Evolutionary conservation across 2,113 vertebrate species (phyloP).

Genomic region (Lichenostomus cassidix): DNA sequence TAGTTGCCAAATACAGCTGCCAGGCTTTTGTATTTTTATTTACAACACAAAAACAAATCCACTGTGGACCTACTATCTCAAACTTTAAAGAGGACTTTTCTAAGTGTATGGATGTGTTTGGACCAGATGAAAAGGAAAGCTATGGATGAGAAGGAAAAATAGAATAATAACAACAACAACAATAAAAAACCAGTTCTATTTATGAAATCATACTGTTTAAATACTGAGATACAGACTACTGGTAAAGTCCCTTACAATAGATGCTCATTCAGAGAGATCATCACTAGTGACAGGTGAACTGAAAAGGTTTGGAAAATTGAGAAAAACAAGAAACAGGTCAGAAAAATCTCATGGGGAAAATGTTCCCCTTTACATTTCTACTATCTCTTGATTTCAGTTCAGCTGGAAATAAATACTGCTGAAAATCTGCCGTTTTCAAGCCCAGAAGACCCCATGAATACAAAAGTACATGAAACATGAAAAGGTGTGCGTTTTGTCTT

Average conservation of each 20-base stretch:
- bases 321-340: not conserved
- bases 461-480: not conserved
- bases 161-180: not conserved
- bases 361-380: not conserved
- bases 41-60: slow-evolving; percentile 42
- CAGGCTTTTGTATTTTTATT: not conserved
- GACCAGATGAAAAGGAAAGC: slow-evolving; percentile 56
- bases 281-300: slow-evolving; percentile 24
- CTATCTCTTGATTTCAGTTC: not conserved
- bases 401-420: not conserved
- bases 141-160: slow-evolving; percentile 16
- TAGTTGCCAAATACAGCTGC: not conserved
- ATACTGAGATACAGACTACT: not conserved
- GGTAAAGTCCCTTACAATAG: slow-evolving; percentile 14
- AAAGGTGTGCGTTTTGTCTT: not conserved
- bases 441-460: not conserved
- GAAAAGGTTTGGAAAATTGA: not conserved
- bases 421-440: not conserved
- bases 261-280: not conserved
- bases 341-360: not conserved
- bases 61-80: not conserved
- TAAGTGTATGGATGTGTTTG: slow-evolving; percentile 4
- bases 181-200: not conserved
- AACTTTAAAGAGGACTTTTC: not conserved
- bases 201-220: slow-evolving; percentile 38